A percentile compares a stretch with the other conserved stretches of the same genome.
These are phyloP conservation scores for Melospiza georgiana DNA, from an alignment of 2,113 vertebrate genomes.

Conservation along the genomic window DNA sequence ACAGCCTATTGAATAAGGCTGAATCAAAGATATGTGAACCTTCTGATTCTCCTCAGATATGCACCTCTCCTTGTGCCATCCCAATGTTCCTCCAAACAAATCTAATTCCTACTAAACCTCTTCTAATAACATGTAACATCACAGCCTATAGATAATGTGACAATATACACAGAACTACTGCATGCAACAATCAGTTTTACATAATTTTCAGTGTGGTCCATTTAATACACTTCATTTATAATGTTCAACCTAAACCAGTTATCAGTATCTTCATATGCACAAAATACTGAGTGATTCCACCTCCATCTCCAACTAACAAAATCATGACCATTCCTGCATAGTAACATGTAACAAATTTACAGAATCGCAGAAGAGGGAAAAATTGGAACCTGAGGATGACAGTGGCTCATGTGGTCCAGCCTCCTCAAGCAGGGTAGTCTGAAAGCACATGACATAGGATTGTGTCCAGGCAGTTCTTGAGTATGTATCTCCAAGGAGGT, in stretches of 20 bases:
- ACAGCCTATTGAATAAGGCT: neutral
- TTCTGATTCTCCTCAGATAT: neutral
- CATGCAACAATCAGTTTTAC: neutral
- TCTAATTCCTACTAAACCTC: neutral
- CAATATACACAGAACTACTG: neutral
- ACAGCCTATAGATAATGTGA: neutral
- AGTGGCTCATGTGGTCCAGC: neutral
- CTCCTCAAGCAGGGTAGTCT: neutral
- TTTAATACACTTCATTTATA: neutral
- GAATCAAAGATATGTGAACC: neutral
- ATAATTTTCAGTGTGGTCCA: neutral
- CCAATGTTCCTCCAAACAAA: neutral
- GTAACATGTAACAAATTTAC: neutral
- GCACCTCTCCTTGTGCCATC: neutral
- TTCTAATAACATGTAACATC: neutral
- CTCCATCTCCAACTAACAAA: neutral
- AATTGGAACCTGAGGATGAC: neutral
- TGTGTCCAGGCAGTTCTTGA: neutral
- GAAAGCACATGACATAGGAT: accelerated
- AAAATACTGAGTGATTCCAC: neutral
- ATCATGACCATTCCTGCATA: neutral
- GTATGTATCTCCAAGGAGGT: neutral
- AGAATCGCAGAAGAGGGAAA: neutral
- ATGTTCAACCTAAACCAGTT: neutral
- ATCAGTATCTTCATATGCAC: neutral